Base-by-base conservation (phyloP, 1,140 invertebrate species). In the Eulimnadia texana region DNA sequence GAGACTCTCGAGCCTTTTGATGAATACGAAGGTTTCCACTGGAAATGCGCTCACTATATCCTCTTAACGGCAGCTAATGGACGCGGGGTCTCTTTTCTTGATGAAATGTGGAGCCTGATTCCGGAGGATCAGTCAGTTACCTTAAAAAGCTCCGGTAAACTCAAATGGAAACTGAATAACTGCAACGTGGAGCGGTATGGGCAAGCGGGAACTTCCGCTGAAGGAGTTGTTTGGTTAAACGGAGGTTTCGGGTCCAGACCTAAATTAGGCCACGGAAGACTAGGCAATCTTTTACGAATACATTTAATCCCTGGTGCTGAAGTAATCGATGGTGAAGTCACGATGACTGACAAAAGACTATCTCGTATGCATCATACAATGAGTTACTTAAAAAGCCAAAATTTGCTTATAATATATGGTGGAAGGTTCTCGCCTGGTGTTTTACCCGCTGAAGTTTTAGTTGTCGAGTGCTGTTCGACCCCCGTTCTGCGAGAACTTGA, bases 11-110 rank as follows among this genome's bases (percentile, higher is more conserved):
- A 80, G 67, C 68, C 72, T 1, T 80, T 80, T 71, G 78, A 80
- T 69, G 78, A 80, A 67, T 76, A 72, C 68, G 78, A 80, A 69
- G 77, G 78, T 65, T 76, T 72, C 70, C 72, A 77, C 66, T 67
- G 77, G 25, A 79, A 77, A 61, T 78, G 77, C 67, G 64, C 66
- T n/a, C 78, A 80, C 67, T 80, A 80, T 67, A 68, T 74, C 28
- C 60, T 80, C 1, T 53, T 74, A 27, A 69, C 70, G 60, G 75
- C 71, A 3, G 68, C 62, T 33, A 69, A 68, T 53, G 67, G 67
- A 25, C 19, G 22, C 19, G 6, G 63, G 42, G n/a, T 19, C 16
- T 54, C 27, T 2, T 61, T 16, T 54, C 28, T n/a, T 10, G 20
- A 51, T 25, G 29, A 42, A 16, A 29, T 29, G 42, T 33, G 13